Percentiles rank a stretch among this genome's conserved stretches.
phyloP scores from a whole-genome alignment of 2,888 invertebrate species.

The Synergus japonicus region DNA sequence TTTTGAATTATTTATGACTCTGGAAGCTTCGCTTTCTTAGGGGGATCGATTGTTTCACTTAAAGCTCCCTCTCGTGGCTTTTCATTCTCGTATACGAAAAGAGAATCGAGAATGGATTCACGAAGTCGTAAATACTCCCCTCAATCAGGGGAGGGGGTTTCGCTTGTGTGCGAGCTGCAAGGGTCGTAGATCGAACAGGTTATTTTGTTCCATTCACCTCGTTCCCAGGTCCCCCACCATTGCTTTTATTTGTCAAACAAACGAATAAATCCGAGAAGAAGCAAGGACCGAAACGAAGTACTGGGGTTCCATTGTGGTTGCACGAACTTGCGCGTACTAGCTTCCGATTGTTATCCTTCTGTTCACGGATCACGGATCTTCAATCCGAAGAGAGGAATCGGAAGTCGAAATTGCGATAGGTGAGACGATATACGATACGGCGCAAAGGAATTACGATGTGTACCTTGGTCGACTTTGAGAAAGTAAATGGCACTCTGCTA shows the following conservation, averaged over 20 bases:
- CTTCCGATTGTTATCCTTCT: constrained; percentile 51
- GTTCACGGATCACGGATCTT: constrained; percentile 58
- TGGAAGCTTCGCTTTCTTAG: neutral
- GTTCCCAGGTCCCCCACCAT: neutral
- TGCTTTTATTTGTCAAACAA: constrained; percentile 46
- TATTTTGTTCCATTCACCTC: constrained; percentile 8
- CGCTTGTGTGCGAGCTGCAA: neutral
- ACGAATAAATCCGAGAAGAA: constrained; percentile 52
- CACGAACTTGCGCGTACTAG: constrained; percentile 51
- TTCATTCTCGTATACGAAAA: neutral
- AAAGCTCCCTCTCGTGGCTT: neutral
- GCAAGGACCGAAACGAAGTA: constrained; percentile 52
- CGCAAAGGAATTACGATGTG: constrained; percentile 11
- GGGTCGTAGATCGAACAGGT: neutral
- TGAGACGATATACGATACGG: neutral
- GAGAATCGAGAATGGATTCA: neutral
- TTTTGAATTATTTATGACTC: neutral
- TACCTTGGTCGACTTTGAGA: neutral
- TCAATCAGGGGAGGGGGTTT: constrained; percentile 6
- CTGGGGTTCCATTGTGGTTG: constrained; percentile 54
- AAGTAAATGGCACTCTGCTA: neutral
- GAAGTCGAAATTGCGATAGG: neutral
- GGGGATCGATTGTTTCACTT: constrained; percentile 3
- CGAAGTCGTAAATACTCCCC: constrained; percentile 8
- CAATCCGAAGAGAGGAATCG: constrained; percentile 47